These are phyloP conservation scores for Steinernema feltiae DNA, from an alignment of 1,140 invertebrate species.

Conservation along the genomic window DNA sequence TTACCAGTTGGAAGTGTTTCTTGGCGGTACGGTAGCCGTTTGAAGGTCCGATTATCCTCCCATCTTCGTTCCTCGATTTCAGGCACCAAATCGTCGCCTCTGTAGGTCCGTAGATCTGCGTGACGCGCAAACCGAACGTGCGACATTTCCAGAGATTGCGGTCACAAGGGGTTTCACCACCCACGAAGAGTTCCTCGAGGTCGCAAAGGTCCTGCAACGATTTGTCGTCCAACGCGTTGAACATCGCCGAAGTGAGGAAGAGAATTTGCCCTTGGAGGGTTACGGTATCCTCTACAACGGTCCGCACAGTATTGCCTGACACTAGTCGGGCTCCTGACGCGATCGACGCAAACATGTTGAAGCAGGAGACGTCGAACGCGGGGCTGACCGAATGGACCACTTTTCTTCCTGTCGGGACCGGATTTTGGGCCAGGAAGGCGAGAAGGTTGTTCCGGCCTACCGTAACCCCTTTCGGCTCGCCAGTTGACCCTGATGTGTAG, in stretches of 20 bases:
- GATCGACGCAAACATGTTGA: constrained; percentile 44
- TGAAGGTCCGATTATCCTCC: constrained; percentile 34
- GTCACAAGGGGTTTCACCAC: constrained; percentile 42
- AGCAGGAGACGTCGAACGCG: constrained; percentile 44
- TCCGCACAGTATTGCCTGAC: neutral
- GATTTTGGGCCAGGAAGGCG: constrained; percentile 31
- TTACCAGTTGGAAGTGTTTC: constrained; percentile 27
- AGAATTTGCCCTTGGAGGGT: constrained; percentile 27
- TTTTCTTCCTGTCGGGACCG: constrained; percentile 13
- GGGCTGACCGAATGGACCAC: constrained; percentile 44
- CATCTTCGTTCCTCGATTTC: constrained; percentile 8
- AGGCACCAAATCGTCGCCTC: constrained; percentile 46
- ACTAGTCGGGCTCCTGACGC: constrained; percentile 31
- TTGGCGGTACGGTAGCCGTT: neutral
- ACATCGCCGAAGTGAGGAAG: constrained; percentile 47
- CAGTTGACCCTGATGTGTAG: constrained; percentile 49
- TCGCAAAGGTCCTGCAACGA: constrained; percentile 20
- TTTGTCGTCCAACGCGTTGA: constrained; percentile 38
- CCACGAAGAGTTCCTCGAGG: constrained; percentile 38
- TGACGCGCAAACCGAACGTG: constrained; percentile 20
- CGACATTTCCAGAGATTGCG: neutral
- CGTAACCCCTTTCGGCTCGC: constrained; percentile 43
- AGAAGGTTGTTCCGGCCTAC: constrained; percentile 33
- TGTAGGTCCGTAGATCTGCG: constrained; percentile 53
- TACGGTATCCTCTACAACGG: constrained; percentile 16